phyloP scores from a whole-genome alignment of 2,888 invertebrate species.

The Galerucella calmariensis region DNA sequence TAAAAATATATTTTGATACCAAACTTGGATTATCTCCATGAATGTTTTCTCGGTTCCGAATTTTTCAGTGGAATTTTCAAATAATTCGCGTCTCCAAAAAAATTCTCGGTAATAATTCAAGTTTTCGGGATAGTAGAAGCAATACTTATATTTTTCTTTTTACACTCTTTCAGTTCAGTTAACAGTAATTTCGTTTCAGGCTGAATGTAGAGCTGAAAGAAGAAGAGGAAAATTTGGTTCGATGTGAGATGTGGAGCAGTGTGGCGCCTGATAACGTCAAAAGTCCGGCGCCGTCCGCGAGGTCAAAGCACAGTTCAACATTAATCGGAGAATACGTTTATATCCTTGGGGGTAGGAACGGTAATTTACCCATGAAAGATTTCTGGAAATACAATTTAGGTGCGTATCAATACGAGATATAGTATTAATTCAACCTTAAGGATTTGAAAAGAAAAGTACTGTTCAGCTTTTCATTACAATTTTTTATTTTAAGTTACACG shows the following conservation, averaged over 20 bases:
- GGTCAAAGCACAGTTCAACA: conserved; percentile 86
- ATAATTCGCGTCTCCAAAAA: no score
- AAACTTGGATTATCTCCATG: no score
- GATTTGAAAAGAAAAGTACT: no score
- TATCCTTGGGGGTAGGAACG: conserved; percentile 85
- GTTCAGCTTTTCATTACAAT: no score
- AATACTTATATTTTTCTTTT: no score
- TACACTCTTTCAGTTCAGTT: no score
- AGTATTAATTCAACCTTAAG: neutral
- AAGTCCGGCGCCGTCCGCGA: conserved; percentile 73
- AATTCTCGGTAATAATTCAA: no score
- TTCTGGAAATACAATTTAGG: conserved; percentile 86
- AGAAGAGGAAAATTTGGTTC: conserved; percentile 13
- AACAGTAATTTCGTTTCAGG: conserved; percentile 7
- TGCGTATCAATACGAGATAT: conserved; percentile 54
- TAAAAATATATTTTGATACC: no score
- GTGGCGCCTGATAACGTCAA: conserved; percentile 68
- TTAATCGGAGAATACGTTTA: conserved; percentile 81
- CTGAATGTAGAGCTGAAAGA: neutral
- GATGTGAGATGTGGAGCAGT: conserved; percentile 69
- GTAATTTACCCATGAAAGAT: conserved; percentile 83
- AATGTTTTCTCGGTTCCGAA: no score
- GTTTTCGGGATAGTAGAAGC: no score
- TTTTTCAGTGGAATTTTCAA: no score
- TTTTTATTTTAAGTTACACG: no score